These are phyloP conservation scores for Chaetophractus vellerosus DNA, from an alignment of 2,797 vertebrate species.

Conservation along the genomic window DNA sequence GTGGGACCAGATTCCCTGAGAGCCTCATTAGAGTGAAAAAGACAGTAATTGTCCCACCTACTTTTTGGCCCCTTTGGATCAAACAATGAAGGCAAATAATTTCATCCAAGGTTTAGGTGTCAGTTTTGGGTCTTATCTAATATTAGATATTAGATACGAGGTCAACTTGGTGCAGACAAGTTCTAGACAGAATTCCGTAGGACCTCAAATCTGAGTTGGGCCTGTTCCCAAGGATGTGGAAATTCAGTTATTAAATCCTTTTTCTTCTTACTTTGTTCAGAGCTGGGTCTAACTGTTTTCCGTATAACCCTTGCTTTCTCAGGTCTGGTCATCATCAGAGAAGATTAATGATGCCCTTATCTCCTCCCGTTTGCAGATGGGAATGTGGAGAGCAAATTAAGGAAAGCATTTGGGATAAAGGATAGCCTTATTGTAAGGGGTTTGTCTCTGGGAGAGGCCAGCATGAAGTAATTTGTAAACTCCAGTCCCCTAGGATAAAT, in stretches of 20 bases:
- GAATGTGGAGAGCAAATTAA: background rate
- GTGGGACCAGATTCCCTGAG: constrained; percentile 9
- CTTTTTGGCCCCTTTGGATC: background rate
- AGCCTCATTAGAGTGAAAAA: constrained; percentile 34
- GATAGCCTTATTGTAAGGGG: background rate
- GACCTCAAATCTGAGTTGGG: no score
- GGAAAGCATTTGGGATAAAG: background rate
- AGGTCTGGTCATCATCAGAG: background rate
- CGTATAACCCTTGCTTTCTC: background rate
- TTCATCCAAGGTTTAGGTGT: no score
- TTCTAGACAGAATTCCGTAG: background rate
- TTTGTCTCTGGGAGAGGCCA: background rate
- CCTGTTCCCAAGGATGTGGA: background rate
- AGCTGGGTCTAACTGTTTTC: background rate
- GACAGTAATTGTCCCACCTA: background rate
- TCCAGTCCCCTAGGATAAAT: background rate
- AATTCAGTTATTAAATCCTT: background rate
- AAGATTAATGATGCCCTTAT: background rate
- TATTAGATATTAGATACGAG: background rate
- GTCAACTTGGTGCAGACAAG: background rate
- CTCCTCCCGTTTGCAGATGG: background rate
- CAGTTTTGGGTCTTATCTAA: background rate
- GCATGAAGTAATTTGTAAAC: background rate
- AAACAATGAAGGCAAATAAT: background rate
- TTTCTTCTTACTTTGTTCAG: background rate